Conservation (phyloP, 2,888 invertebrate genomes). For the Thera britannica region DNA sequence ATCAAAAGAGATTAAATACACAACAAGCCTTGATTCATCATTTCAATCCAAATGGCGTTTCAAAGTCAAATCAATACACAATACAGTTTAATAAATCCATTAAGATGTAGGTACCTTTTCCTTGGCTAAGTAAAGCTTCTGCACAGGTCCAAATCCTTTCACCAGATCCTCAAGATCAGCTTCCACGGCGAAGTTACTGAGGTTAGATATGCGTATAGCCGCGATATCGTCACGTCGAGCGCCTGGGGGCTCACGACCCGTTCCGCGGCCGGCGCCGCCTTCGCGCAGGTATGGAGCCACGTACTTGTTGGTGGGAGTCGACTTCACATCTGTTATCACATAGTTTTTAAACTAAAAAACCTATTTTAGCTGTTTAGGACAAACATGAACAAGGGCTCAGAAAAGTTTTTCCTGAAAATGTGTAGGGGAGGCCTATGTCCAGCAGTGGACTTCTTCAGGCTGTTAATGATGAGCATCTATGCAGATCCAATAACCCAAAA, state of each 20-base stretch:
- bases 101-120: conserved; percentile 87
- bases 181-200: conserved; percentile 98
- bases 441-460: no score
- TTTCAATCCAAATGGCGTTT: no score
- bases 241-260: conserved; percentile 86
- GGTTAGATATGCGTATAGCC: conserved; percentile 98
- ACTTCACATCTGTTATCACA: conserved; percentile 61
- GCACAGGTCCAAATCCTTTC: conserved; percentile 95
- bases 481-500: no score
- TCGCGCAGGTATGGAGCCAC: conserved; percentile 96
- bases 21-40: no score
- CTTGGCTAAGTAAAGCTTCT: conserved; percentile 97
- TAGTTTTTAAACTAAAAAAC: neutral
- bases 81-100: no score
- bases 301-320: conserved; percentile 87
- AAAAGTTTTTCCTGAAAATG: no score
- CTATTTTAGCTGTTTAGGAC: no score
- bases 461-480: no score
- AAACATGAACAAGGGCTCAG: no score
- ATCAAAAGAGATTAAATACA: neutral
- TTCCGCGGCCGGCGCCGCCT: conserved; percentile 91
- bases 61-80: no score
- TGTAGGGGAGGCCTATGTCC: no score
- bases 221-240: conserved; percentile 92
- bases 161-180: conserved; percentile 98